Conservation (phyloP, 2,888 invertebrate genomes). For the Eristalinus aeneus region DNA sequence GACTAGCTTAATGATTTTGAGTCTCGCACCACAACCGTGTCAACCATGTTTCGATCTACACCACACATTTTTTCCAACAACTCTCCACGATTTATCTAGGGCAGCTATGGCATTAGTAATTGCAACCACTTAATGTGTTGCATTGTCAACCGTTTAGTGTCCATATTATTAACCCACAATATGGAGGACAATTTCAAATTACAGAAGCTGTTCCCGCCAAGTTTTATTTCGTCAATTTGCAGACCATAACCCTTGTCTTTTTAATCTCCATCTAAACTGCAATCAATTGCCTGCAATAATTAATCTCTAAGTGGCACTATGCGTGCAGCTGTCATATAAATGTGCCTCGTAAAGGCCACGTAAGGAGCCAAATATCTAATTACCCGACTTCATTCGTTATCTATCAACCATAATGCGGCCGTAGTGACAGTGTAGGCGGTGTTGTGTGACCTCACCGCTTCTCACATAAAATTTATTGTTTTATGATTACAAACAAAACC, state of each 20-base stretch:
- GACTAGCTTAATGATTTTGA: no score
- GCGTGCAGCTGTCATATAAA: not conserved
- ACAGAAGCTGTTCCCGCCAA: not conserved
- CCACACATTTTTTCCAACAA: no score
- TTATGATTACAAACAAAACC: not conserved
- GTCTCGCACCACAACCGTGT: no score
- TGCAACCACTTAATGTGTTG: no score
- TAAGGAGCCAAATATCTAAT: not conserved
- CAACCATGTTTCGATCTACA: no score
- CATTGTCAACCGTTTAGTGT: not conserved
- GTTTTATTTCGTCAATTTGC: not conserved
- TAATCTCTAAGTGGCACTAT: not conserved
- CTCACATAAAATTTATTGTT: conserved; percentile 29
- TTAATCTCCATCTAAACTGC: not conserved
- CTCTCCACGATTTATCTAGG: no score
- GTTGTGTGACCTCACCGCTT: conserved; percentile 23
- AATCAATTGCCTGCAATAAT: not conserved
- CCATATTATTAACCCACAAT: not conserved
- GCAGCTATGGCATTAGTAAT: no score
- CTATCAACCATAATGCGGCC: not conserved
- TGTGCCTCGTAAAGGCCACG: not conserved
- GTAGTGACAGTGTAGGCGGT: not conserved
- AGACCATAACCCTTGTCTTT: not conserved
- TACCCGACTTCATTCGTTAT: not conserved
- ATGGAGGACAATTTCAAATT: not conserved